Conservation (phyloP, 2,113 vertebrate species). For the Charadrius vociferus region DNA sequence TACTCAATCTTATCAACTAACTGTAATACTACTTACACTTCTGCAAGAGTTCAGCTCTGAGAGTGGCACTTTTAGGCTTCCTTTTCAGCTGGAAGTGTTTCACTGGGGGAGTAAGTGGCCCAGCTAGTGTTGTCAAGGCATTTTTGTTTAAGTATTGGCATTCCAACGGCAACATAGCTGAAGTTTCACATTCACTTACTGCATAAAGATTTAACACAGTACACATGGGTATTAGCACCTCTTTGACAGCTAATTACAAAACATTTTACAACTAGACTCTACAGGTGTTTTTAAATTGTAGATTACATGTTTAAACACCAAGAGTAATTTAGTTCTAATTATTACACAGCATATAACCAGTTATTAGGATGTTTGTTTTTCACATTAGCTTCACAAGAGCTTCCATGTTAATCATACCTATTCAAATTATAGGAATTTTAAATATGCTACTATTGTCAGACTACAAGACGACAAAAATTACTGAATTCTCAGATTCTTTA, state of each 20-base stretch:
- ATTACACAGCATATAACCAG: neutral
- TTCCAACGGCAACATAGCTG: constrained; percentile 94
- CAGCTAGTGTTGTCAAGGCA: constrained; percentile 92
- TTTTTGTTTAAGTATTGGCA: constrained; percentile 98
- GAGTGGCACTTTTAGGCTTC: constrained; percentile 97
- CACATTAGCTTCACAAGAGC: neutral
- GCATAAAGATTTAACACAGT: constrained; percentile 27
- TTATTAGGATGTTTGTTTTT: neutral
- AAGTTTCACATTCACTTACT: constrained; percentile 95
- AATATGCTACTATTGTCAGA: neutral
- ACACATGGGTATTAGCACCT: neutral
- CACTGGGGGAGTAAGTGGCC: constrained; percentile 93
- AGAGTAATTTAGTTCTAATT: neutral
- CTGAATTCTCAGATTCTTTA: neutral
- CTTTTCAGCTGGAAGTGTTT: constrained; percentile 98
- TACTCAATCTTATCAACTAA: neutral
- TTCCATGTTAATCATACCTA: neutral
- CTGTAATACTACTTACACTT: constrained; percentile 85
- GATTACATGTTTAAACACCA: neutral
- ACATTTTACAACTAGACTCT: neutral
- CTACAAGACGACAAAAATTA: neutral
- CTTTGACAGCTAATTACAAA: neutral
- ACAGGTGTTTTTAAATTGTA: neutral
- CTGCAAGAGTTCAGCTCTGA: constrained; percentile 94
- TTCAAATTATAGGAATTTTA: neutral